Evolutionary conservation across 2,888 invertebrate genomes (phyloP), one percentile per base, ranked within the genome.

Genomic region (Eupithecia centaureata): DNA sequence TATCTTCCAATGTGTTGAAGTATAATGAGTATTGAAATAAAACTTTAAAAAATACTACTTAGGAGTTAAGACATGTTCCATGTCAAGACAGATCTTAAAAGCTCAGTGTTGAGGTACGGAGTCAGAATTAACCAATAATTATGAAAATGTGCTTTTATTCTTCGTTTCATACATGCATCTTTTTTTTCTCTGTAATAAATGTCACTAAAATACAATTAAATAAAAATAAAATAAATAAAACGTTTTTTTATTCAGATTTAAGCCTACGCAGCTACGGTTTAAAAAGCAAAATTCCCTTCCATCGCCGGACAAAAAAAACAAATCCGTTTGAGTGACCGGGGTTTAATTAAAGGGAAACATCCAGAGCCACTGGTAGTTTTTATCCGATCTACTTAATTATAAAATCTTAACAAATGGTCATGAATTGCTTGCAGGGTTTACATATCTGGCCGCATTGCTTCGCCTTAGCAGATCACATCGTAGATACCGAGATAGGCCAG

Each of bases 371-470:
- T 47, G 47, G 22, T 47, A 15, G 35, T 73, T 72, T 72, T 73
- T 65, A 70, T 65, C 12, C 7, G n/a, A 70, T 68, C 72, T 62
- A 63, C 66, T 72, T 73, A 70, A 72, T 75, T 72, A 75, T 72
- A 71, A 67, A 75, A 70, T 70, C 75, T 73, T 69, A 59, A 65
- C 22, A 51, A 56, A 71, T 71, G 68, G 67, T 57, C 63, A 63
- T 64, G 63, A 58, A 71, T 68, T 52, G 58, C 59, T 54, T 62
- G 61, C 61, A 63, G 62, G 69, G 69, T 74, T 67, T 71, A 67
- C 67, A 25, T 65, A 61, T 54, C 59, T 60, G 51, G 60, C 51
- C 42, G 51, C 69, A 65, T 65, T 35, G 35, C 61, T 56, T 57
- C 51, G 35, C 58, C 54, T 54, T 54, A 30, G 32, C 25, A 63